Percentiles rank a stretch among this genome's conserved stretches.
phyloP scores from a whole-genome alignment of 2,888 invertebrate species.

The Latrodectus elegans region DNA sequence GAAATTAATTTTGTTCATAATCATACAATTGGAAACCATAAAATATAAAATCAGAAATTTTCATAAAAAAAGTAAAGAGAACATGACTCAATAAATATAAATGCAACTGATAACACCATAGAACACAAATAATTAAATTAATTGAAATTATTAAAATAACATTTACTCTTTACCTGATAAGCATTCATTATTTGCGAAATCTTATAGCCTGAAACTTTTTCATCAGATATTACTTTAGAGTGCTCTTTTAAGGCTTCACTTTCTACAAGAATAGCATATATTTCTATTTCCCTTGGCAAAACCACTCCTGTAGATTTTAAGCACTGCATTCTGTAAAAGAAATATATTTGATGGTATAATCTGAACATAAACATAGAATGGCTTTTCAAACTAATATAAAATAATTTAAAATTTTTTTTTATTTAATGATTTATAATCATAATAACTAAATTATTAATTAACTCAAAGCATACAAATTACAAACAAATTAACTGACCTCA shows the following conservation, averaged over 20 bases:
- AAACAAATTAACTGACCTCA: slow-evolving; percentile 42
- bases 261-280: slow-evolving; percentile 53
- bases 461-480: background rate
- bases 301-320: slow-evolving; percentile 52
- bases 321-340: slow-evolving; percentile 41
- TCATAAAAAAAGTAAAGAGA: no score
- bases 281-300: slow-evolving; percentile 54
- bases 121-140: background rate
- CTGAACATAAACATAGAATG: no score
- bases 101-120: no score
- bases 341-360: no score
- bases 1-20: no score
- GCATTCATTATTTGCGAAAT: slow-evolving; percentile 65
- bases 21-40: no score
- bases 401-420: no score
- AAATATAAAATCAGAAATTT: no score
- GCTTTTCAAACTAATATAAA: no score
- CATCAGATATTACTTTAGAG: slow-evolving; percentile 59
- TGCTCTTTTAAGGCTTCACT: slow-evolving; percentile 39
- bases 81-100: no score
- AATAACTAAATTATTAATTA: no score
- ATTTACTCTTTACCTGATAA: slow-evolving; percentile 37
- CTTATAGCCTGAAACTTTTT: slow-evolving; percentile 51
- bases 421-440: no score
- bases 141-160: background rate